Percentiles rank a stretch among this genome's conserved stretches.
Conservation (phyloP, 2,888 invertebrate species). For the Dynastes grantii region DNA sequence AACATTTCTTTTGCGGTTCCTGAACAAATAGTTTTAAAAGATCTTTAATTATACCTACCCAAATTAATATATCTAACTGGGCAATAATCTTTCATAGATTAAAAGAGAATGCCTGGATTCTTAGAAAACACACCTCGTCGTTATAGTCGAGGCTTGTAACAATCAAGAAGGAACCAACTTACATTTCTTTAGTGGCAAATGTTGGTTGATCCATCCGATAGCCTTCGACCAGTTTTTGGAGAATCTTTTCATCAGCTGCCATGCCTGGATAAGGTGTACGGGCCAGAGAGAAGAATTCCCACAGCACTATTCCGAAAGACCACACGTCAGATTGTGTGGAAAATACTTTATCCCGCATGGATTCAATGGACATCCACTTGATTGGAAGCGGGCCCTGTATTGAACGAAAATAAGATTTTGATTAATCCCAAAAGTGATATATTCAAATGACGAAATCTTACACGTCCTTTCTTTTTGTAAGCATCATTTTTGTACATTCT, state of each 20-base stretch:
- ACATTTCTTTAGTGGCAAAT: conserved; percentile 73
- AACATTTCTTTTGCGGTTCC: background rate
- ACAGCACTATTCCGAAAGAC: conserved; percentile 86
- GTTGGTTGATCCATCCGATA: too few relatives aligned
- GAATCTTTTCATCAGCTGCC: too few relatives aligned
- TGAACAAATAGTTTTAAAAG: background rate
- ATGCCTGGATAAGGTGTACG: too few relatives aligned
- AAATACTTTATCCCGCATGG: conserved; percentile 91
- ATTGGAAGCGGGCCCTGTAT: conserved; percentile 83
- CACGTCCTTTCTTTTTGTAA: conserved; percentile 91
- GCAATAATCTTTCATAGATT: too few relatives aligned
- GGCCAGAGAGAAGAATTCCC: conserved; percentile 88
- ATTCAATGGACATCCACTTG: conserved; percentile 73
- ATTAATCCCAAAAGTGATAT: too few relatives aligned
- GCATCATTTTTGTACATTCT: conserved; percentile 92
- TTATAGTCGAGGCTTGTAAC: background rate
- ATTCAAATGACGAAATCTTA: conserved; percentile 68
- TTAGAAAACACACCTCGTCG: too few relatives aligned
- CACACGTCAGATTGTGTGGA: conserved; percentile 78
- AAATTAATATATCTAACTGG: too few relatives aligned
- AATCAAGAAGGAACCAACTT: conserved; percentile 64
- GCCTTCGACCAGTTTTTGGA: too few relatives aligned
- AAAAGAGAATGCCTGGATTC: too few relatives aligned
- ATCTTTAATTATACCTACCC: too few relatives aligned
- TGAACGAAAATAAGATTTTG: background rate